These are phyloP conservation scores for Schlechtendalia chinensis DNA, from an alignment of 1,140 invertebrate species.

Conservation along the genomic window DNA sequence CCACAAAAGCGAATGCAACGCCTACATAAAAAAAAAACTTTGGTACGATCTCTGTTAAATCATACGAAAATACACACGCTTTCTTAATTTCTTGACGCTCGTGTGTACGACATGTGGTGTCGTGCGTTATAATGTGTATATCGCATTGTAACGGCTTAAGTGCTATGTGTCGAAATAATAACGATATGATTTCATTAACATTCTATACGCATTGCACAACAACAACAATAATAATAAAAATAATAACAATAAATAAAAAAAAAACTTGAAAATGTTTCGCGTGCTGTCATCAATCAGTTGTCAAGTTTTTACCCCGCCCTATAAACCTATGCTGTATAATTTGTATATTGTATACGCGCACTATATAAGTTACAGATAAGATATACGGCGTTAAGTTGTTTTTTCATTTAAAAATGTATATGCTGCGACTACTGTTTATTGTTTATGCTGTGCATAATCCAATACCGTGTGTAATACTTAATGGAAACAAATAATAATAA, in stretches of 20 bases:
- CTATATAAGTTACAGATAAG: conserved; percentile 1
- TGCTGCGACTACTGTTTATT: conserved; percentile 11
- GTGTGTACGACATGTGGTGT: too few species aligned
- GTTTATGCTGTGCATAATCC: conserved; percentile 26
- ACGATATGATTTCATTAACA: conserved; percentile 35
- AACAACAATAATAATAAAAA: too few species aligned
- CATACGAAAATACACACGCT: too few species aligned
- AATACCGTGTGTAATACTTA: conserved; percentile 26
- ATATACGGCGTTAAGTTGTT: conserved; percentile 29
- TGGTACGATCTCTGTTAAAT: too few species aligned
- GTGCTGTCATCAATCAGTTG: conserved; percentile 40
- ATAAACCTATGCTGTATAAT: too few species aligned
- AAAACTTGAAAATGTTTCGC: background rate
- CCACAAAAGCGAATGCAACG: too few species aligned
- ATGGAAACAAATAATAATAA: conserved; percentile 12
- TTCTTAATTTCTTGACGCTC: too few species aligned
- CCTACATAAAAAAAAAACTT: too few species aligned
- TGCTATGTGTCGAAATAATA: conserved; percentile 38
- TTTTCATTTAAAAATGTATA: background rate
- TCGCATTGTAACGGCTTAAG: background rate
- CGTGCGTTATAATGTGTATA: conserved; percentile 1
- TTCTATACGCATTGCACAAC: conserved; percentile 27
- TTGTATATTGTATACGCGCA: too few species aligned
- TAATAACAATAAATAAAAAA: too few species aligned
- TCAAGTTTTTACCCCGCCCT: conserved; percentile 16